Percentiles rank a stretch among this genome's conserved stretches.
phyloP scores from a whole-genome alignment of 2,797 vertebrate species.

The Neoniphon sammara region DNA sequence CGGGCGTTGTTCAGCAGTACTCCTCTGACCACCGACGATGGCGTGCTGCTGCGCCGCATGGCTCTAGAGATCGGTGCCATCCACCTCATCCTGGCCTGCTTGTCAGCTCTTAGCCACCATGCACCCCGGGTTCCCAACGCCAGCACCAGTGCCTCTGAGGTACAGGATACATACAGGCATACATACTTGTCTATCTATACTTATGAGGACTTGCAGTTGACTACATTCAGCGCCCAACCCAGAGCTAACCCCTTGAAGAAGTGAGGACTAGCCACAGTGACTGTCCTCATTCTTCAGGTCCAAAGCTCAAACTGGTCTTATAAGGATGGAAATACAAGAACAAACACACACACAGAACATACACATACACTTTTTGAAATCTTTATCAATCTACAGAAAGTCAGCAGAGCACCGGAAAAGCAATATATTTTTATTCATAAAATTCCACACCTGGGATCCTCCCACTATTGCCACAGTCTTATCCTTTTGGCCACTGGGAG shows the following conservation, averaged over 20 bases:
- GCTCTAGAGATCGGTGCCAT: constrained; percentile 97
- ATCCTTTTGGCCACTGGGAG: no score
- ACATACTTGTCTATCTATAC: not conserved
- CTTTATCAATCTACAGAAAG: not conserved
- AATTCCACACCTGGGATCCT: no score
- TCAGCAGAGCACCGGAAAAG: not conserved
- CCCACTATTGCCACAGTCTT: no score
- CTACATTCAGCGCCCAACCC: not conserved
- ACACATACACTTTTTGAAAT: no score
- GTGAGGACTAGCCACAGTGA: not conserved
- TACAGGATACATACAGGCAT: constrained; percentile 62
- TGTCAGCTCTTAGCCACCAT: constrained; percentile 97
- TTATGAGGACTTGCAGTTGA: not conserved
- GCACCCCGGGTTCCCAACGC: constrained; percentile 93
- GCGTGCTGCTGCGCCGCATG: constrained; percentile 94
- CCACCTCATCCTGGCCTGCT: constrained; percentile 96
- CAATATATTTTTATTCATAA: not conserved
- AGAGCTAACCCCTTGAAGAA: not conserved
- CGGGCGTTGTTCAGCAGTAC: constrained; percentile 93
- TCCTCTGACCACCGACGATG: constrained; percentile 95
- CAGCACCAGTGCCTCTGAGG: constrained; percentile 89
- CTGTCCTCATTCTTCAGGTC: not conserved
- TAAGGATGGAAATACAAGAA: not conserved
- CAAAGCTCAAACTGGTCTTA: no score
- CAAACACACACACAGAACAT: not conserved